Base-by-base conservation (phyloP, 2,113 vertebrate genomes). In the Crotalus helleri region DNA sequence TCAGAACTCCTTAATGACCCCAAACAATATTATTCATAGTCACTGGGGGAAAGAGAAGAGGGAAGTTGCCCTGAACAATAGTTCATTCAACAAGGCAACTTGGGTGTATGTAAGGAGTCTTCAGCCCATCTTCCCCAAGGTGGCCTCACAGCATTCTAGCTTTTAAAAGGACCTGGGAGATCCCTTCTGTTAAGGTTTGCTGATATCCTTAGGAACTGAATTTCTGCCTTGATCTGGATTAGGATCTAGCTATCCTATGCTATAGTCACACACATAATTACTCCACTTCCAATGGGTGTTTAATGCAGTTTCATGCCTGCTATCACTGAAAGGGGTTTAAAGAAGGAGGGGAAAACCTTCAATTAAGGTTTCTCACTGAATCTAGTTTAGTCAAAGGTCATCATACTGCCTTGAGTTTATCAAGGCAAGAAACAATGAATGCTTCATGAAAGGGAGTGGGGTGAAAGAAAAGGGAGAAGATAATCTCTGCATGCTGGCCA, bases 1-100 rank as follows among this genome's bases (percentile, higher is more conserved):
- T 97, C 95, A 95, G 93, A 97, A 96, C 96, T 96, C 96, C 96
- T 98, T 97, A 97, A 97, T 98, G 97, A 98, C 97, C 97, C 97
- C 97, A 98, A 98, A 97, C 97, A 98, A 97, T 97, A 97, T 97
- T 96, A 97, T 97, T 96, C 97, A 97, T 97, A 96, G 96, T 95
- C 96, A 95, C 93, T 93, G 94, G 92, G 95, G 94, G 12, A 94
- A 94, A 93, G 96, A 39, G 81, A 17, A 49, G 81, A 64, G 95
- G 93, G 96, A 44, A 59, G 57, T 44, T 23, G 39, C 3, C 64
- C 90, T 95, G 97, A 98, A 98, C 98, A 98, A 98, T 97, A 91
- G 92, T 89, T 90, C 94, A 97, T 98, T 98, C 97, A 98, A 94
- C 51, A 89, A 93, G 93, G 93, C 93, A 94, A 92, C 93, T 64